A percentile compares a stretch with the other conserved stretches of the same genome.
phyloP scores from a whole-genome alignment of 2,797 vertebrate species.

The Sciurus vulgaris region DNA sequence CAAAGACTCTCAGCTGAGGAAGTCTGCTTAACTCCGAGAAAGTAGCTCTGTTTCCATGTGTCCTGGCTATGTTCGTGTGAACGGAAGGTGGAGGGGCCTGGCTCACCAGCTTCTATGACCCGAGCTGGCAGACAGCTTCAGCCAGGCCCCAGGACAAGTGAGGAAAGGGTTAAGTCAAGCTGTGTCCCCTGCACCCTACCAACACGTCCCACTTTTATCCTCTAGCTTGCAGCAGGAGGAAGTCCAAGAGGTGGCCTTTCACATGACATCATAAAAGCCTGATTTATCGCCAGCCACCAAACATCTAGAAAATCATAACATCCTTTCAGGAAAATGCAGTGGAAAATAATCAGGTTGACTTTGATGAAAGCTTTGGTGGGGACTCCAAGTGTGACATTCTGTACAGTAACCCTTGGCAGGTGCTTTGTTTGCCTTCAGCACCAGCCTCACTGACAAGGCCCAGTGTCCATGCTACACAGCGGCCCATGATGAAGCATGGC shows the following conservation, averaged over 20 bases:
- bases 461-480: background rate
- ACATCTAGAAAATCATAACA: constrained; percentile 99
- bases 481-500: background rate
- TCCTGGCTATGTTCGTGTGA: background rate
- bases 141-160: background rate
- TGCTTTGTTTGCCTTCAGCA: constrained; percentile 74
- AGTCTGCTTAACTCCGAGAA: background rate
- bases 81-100: background rate
- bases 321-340: constrained; percentile 99
- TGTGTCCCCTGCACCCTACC: constrained; percentile 78
- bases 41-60: background rate
- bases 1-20: background rate
- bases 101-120: background rate
- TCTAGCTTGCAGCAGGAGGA: constrained; percentile 88
- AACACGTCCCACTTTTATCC: constrained; percentile 87
- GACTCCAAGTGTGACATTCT: constrained; percentile 86
- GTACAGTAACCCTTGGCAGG: constrained; percentile 86
- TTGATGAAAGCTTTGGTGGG: constrained; percentile 93
- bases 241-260: constrained; percentile 93
- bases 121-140: no score
- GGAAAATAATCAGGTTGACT: constrained; percentile 97
- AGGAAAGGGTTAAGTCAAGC: constrained; percentile 85
- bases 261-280: constrained; percentile 97
- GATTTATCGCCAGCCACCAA: constrained; percentile 96
- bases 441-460: background rate